These are phyloP conservation scores for Hylaeus anthracinus DNA, from an alignment of 1,140 invertebrate species.

Conservation along the genomic window DNA sequence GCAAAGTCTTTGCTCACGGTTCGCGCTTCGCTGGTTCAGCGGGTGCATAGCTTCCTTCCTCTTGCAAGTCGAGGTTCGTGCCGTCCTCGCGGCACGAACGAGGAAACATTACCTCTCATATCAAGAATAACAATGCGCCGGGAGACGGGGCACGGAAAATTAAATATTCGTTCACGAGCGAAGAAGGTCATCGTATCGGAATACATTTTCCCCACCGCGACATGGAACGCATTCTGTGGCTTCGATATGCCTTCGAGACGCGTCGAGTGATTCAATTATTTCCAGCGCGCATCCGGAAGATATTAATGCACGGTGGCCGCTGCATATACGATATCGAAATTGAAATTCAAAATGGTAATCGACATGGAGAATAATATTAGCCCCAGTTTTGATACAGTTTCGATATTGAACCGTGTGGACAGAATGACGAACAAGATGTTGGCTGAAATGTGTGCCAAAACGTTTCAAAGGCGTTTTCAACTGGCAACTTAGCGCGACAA, in stretches of 20 bases:
- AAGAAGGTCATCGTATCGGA: slow-evolving; percentile 43
- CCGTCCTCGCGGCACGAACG: slow-evolving; percentile 33
- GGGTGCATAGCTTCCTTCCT: slow-evolving; percentile 21
- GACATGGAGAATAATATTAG: too few species aligned
- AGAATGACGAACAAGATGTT: too few species aligned
- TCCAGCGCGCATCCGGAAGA: not conserved
- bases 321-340: too few species aligned
- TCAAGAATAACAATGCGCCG: slow-evolving; percentile 45
- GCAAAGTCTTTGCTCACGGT: not conserved
- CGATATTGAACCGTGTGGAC: too few species aligned
- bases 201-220: slow-evolving; percentile 33
- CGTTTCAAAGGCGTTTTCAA: not conserved
- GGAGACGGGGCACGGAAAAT: slow-evolving; percentile 25
- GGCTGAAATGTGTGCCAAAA: too few species aligned
- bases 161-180: slow-evolving; percentile 39
- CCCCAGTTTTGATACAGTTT: not conserved
- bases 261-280: slow-evolving; percentile 28
- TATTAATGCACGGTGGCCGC: too few species aligned
- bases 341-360: too few species aligned
- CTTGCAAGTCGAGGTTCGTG: not conserved
- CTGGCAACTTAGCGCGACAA: not conserved
- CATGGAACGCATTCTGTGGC: slow-evolving; percentile 21
- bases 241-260: not conserved
- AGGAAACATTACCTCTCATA: slow-evolving; percentile 43
- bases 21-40: slow-evolving; percentile 4